Conservation (phyloP, 1,140 invertebrate species). For the Drosophila sulfurigaster region DNA sequence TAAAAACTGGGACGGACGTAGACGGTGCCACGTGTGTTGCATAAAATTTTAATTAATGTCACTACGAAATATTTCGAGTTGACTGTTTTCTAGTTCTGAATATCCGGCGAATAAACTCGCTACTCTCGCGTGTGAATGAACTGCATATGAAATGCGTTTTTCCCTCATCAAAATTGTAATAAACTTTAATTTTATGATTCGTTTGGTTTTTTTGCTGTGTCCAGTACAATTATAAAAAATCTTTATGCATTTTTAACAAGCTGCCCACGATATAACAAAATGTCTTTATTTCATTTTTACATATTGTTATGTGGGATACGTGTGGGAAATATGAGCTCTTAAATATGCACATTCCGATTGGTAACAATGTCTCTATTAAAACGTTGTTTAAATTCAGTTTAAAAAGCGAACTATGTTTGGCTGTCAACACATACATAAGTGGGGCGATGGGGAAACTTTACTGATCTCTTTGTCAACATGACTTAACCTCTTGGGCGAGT, state of each 20-base stretch:
- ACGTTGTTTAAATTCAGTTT: neutral
- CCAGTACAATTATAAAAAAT: conserved; percentile 25
- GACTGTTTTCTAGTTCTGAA: conserved; percentile 31
- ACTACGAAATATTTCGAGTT: conserved; percentile 56
- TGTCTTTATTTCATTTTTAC: neutral
- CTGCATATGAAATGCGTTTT: conserved; percentile 28
- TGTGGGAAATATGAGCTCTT: conserved; percentile 9
- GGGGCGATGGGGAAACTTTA: conserved; percentile 1
- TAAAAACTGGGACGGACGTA: conserved; percentile 34
- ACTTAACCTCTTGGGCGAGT: conserved; percentile 30
- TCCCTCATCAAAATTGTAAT: conserved; percentile 45
- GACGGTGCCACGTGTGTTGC: conserved; percentile 45
- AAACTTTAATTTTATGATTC: conserved; percentile 45
- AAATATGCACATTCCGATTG: conserved; percentile 3
- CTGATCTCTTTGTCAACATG: conserved; percentile 42
- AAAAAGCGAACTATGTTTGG: neutral
- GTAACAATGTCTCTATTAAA: neutral
- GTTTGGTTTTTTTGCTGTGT: neutral
- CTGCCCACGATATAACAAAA: conserved; percentile 26
- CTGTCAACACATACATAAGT: conserved; percentile 11
- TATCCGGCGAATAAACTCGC: neutral
- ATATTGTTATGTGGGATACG: conserved; percentile 9
- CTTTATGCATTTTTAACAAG: conserved; percentile 44
- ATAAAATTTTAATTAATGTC: conserved; percentile 81
- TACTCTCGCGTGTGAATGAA: conserved; percentile 16